phyloP scores from a whole-genome alignment of 2,113 vertebrate genomes.

The Brachirus orientalis region DNA sequence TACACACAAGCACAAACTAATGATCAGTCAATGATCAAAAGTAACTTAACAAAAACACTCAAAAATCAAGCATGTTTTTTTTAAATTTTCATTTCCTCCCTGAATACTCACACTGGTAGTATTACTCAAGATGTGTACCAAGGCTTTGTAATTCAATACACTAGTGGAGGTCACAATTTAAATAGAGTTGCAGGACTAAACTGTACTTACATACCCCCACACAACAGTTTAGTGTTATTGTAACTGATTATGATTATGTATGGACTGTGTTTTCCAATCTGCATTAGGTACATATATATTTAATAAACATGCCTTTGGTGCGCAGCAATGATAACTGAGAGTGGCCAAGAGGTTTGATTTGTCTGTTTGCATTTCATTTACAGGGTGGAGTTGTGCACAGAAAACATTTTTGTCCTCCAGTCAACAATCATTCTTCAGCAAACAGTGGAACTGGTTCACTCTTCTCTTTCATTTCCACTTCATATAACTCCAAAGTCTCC shows the following conservation, averaged over 20 bases:
- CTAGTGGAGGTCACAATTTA: background rate
- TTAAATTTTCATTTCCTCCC: background rate
- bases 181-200: background rate
- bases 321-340: background rate
- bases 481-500: background rate
- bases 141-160: background rate
- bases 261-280: background rate
- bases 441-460: constrained; percentile 2
- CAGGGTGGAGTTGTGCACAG: constrained; percentile 11
- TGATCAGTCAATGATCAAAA: background rate
- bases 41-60: background rate
- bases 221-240: background rate
- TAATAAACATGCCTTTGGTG: background rate
- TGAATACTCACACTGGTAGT: background rate
- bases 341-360: background rate
- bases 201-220: background rate
- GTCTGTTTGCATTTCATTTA: constrained; percentile 16
- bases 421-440: constrained; percentile 19
- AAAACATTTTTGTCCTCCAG: constrained; percentile 19
- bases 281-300: background rate
- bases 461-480: background rate
- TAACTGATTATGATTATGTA: background rate
- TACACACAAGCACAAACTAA: background rate
- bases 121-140: background rate
- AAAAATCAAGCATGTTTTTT: background rate